Percentiles rank a stretch among this genome's conserved stretches.
phyloP scores from a whole-genome alignment of 2,797 vertebrate species.

The Mastacembelus armatus region DNA sequence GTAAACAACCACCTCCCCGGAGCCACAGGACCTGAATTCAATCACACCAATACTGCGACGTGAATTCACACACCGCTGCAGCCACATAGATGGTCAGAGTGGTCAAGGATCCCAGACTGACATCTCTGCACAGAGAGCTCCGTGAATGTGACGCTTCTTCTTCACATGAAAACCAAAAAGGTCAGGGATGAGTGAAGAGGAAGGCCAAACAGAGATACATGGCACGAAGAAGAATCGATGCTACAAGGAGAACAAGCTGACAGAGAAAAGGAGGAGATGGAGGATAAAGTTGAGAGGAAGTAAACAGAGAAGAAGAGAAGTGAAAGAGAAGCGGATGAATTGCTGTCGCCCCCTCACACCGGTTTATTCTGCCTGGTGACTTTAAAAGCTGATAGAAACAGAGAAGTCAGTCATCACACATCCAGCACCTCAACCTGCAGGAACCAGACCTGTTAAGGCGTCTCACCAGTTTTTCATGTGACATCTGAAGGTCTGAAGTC shows the following conservation, averaged over 20 bases:
- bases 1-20: constrained; percentile 8
- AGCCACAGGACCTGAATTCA: constrained; percentile 4
- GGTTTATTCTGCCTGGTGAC: background rate
- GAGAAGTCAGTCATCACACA: constrained; percentile 10
- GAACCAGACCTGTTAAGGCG: background rate
- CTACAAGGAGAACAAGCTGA: background rate
- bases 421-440: background rate
- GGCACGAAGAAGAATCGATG: background rate
- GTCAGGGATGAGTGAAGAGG: constrained; percentile 2
- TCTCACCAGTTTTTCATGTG: background rate
- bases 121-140: constrained; percentile 6
- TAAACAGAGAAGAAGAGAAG: background rate
- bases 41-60: background rate
- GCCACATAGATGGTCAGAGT: background rate
- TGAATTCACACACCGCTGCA: background rate
- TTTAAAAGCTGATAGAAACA: no score
- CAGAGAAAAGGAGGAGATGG: background rate
- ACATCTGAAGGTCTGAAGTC: background rate
- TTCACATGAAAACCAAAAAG: background rate
- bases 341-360: background rate
- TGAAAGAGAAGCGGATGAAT: background rate
- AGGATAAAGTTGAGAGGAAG: background rate
- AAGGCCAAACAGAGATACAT: background rate
- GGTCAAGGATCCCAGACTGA: constrained; percentile 37
- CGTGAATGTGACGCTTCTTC: constrained; percentile 1